Evolutionary conservation across 2,888 invertebrate genomes (phyloP), one percentile per base, ranked within the genome.

Genomic region (Blera fallax): DNA sequence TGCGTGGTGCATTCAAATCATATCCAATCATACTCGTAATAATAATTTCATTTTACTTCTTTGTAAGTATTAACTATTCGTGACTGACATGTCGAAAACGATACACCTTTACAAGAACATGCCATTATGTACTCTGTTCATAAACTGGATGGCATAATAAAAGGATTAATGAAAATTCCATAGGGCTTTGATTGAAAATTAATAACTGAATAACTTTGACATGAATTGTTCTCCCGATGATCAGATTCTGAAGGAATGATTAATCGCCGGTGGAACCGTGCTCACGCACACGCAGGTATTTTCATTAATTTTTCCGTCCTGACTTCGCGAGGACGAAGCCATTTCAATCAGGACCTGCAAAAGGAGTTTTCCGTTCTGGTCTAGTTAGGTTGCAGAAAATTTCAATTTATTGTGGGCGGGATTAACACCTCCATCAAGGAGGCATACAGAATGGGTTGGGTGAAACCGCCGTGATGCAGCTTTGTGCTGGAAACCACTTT

Each of bases 151-250:
- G 60, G 16, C 29, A 27, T 27, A 50, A 48, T 56, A 32, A 62
- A 73, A 60, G 78, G 83, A 79, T 78, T 79, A 79, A 79, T 45
- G 32, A 7, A 43, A 64, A 64, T 50, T 52, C 58, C 34, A 16
- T 37, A 7, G 21, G 45, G 54, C 27, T 83, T 79, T 79, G 83
- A 83, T 83, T 83, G 78, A 32, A 67, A 83, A 65, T 72, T 78
- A 78, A 83, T 78, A 83, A 78, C 34, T 24, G 48, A 78, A 70
- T 58, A 56, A 45, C 40, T 65, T 60, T 62, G 76, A 64, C 77
- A 34, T 72, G 64, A 78, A 40, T 37, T 67, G 65, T 11, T 65
- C 58, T 72, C 48, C 27, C 70, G 54, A 52, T 62, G 32, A 62
- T 16, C 24, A 3, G 16, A 29, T 54, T 18, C 18, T n/a, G 29